Evolutionary conservation across 1,140 invertebrate genomes (phyloP).

Genomic region (Teleopsis dalmanni): DNA sequence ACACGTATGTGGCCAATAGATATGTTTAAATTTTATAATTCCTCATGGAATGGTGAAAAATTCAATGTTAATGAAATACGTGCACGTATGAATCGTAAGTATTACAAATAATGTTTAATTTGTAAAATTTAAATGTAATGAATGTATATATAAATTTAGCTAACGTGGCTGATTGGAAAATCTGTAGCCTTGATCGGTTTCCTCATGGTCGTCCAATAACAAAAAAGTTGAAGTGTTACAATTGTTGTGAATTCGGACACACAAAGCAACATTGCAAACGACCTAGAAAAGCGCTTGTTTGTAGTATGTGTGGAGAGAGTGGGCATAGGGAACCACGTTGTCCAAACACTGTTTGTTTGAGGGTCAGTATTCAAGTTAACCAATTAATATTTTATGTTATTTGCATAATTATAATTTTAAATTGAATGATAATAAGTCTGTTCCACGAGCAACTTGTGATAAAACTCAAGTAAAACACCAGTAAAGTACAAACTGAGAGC

Average conservation of each 20-base stretch:
- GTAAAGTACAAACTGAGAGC: too few relatives aligned
- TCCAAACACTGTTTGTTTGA: slow-evolving; percentile 57
- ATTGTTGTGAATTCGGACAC: slow-evolving; percentile 52
- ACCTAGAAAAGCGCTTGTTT: slow-evolving; percentile 45
- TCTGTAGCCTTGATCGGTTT: slow-evolving; percentile 40
- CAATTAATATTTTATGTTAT: neutral
- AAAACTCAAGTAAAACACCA: too few relatives aligned
- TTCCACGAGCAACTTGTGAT: neutral
- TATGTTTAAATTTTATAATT: slow-evolving; percentile 56
- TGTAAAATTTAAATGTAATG: neutral
- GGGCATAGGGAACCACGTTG: slow-evolving; percentile 57
- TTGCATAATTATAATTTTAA: too few relatives aligned
- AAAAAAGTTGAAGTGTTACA: slow-evolving; percentile 45
- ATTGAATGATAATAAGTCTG: neutral
- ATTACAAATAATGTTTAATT: slow-evolving; percentile 9
- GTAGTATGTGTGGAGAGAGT: slow-evolving; percentile 54
- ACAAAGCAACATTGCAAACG: slow-evolving; percentile 48
- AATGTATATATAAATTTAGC: too few relatives aligned
- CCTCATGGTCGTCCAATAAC: slow-evolving; percentile 20
- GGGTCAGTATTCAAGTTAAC: slow-evolving; percentile 45
- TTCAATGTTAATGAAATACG: slow-evolving; percentile 49
- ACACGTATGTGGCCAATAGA: slow-evolving; percentile 39
- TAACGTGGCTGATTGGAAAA: too few relatives aligned
- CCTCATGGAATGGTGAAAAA: slow-evolving; percentile 53
- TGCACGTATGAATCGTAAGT: slow-evolving; percentile 53